A percentile compares a stretch with the other conserved stretches of the same genome.
Evolutionary conservation across 1,140 invertebrate species (phyloP).

Genomic region (Drosophila insularis): DNA sequence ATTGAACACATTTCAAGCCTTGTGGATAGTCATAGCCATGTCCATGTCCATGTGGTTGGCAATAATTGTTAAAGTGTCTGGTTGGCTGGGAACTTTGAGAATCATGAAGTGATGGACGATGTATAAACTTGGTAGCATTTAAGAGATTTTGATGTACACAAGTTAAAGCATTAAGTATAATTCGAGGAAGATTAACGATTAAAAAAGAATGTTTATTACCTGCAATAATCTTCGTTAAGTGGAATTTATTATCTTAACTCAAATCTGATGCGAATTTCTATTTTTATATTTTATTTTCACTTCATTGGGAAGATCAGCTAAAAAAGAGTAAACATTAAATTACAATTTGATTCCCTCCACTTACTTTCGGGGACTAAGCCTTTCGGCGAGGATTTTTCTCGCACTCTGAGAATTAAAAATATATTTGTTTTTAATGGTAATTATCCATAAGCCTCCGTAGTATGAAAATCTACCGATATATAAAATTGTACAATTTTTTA

Average conservation of each 20-base stretch:
- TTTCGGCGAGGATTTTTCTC: not conserved
- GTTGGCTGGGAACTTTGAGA: slow-evolving; percentile 37
- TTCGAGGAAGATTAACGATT: not conserved
- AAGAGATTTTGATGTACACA: not conserved
- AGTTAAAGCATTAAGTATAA: not conserved
- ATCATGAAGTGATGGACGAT: slow-evolving; percentile 55
- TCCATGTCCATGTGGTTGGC: slow-evolving; percentile 67
- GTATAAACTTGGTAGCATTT: not conserved
- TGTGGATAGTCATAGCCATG: slow-evolving; percentile 18
- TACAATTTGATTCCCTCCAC: not conserved
- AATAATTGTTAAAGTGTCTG: slow-evolving; percentile 76
- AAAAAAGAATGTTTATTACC: not conserved
- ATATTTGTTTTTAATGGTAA: slow-evolving; percentile 8
- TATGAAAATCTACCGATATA: too few relatives aligned
- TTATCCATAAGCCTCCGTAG: not conserved
- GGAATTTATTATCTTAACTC: too few relatives aligned
- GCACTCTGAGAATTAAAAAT: not conserved
- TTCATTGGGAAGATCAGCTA: not conserved
- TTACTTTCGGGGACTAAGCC: slow-evolving; percentile 7
- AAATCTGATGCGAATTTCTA: not conserved
- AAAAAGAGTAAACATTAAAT: slow-evolving; percentile 8
- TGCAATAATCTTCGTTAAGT: too few relatives aligned
- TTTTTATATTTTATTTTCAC: not conserved
- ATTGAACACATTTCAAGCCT: slow-evolving; percentile 72
- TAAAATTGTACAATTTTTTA: not conserved